Conservation (phyloP, 2,797 vertebrate species). For the Pitangus sulphuratus region DNA sequence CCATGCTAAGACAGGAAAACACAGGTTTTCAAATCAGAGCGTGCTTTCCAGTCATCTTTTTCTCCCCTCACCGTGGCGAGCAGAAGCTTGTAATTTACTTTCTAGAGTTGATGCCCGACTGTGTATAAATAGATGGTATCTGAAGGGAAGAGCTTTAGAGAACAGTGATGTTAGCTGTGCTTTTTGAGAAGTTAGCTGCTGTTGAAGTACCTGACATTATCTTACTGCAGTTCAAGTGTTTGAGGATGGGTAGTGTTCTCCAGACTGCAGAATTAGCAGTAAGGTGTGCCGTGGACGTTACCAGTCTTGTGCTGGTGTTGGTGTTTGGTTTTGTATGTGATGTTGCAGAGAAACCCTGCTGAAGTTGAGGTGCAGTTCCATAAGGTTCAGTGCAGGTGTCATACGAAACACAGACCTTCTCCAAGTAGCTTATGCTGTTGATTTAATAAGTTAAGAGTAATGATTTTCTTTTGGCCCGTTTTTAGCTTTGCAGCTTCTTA, state of each 20-base stretch:
- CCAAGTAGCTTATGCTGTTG: background rate
- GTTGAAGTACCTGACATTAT: background rate
- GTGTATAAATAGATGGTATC: background rate
- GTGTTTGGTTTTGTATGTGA: background rate
- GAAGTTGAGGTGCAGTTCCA: background rate
- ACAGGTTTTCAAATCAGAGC: background rate
- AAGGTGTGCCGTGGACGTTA: background rate
- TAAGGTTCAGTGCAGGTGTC: background rate
- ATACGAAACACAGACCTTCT: background rate
- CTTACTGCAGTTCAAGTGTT: background rate
- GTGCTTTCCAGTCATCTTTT: background rate
- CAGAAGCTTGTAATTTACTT: conserved; percentile 3
- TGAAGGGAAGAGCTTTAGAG: background rate
- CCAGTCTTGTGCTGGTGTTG: background rate
- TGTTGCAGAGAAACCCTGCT: background rate
- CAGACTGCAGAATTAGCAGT: background rate
- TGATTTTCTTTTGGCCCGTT: background rate
- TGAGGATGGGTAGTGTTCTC: background rate
- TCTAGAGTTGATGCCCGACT: background rate
- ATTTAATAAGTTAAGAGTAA: background rate
- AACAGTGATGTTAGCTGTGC: background rate
- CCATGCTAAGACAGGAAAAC: background rate
- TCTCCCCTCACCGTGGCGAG: background rate
- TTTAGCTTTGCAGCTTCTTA: background rate
- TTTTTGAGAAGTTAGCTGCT: background rate